phyloP scores from a whole-genome alignment of 2,888 invertebrate genomes.

The Lasioglossum zephyrum region DNA sequence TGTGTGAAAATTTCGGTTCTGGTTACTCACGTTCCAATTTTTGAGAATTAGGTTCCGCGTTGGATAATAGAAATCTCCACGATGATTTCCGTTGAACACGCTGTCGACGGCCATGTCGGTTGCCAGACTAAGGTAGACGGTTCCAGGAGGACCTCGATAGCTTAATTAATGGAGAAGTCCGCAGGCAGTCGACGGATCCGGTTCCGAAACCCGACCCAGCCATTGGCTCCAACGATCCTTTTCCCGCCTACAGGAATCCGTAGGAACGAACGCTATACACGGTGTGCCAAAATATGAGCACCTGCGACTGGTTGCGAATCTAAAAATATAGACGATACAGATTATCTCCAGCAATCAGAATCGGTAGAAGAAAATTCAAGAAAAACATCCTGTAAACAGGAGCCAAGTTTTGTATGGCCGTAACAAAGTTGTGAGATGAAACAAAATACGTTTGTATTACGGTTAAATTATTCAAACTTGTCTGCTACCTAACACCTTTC shows the following conservation, averaged over 20 bases:
- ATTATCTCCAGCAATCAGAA: background rate
- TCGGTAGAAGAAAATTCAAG: background rate
- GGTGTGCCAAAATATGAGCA: background rate
- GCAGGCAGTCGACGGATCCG: slow-evolving; percentile 7
- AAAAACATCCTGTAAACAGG: no score
- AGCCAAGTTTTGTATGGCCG: no score
- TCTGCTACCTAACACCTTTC: no score
- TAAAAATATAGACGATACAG: background rate
- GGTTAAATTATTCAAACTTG: no score
- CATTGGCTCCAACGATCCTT: slow-evolving; percentile 5
- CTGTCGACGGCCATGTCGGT: slow-evolving; percentile 15
- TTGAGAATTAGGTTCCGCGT: background rate
- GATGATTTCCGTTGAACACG: background rate
- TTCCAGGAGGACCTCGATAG: background rate
- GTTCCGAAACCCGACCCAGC: slow-evolving; percentile 12
- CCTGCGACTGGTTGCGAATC: background rate
- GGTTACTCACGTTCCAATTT: background rate
- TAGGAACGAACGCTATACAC: background rate
- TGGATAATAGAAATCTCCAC: background rate
- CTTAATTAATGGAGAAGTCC: slow-evolving; percentile 17
- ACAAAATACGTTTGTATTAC: no score
- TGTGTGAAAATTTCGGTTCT: background rate
- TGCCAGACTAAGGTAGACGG: slow-evolving; percentile 7
- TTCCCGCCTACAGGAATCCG: slow-evolving; percentile 6
- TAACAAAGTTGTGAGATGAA: no score